Evolutionary conservation across 2,797 vertebrate genomes (phyloP).

Genomic region (Etheostoma perlongum): DNA sequence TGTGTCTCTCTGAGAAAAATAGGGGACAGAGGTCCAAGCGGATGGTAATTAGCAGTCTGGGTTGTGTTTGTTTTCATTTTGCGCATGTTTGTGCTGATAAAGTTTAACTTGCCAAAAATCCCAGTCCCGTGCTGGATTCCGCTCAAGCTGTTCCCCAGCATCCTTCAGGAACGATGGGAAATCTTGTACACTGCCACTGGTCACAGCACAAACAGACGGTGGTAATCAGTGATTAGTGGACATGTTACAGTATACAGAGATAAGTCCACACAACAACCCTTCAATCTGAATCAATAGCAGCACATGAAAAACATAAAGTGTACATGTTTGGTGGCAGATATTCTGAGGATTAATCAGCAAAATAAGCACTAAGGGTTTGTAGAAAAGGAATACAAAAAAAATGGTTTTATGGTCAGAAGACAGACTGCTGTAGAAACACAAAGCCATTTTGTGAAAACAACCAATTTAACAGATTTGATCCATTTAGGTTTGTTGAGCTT

Average conservation of each 20-base stretch:
- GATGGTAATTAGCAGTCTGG: constrained; percentile 86
- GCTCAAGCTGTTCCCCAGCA: constrained; percentile 84
- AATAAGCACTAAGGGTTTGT: constrained; percentile 23
- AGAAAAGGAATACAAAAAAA: background rate
- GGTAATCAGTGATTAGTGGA: constrained; percentile 83
- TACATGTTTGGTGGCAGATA: constrained; percentile 44
- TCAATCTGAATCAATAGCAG: constrained; percentile 64
- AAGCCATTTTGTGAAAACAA: constrained; percentile 40
- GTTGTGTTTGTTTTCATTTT: constrained; percentile 89
- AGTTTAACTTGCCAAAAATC: constrained; percentile 88
- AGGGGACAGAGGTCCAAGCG: constrained; percentile 82
- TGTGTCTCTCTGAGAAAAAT: constrained; percentile 74
- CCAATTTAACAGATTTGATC: constrained; percentile 56
- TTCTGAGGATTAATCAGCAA: constrained; percentile 32
- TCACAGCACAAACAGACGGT: constrained; percentile 80
- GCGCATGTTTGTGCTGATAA: constrained; percentile 87
- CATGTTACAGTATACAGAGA: constrained; percentile 80
- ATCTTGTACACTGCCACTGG: constrained; percentile 78
- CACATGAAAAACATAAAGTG: constrained; percentile 49
- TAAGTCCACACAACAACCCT: constrained; percentile 69
- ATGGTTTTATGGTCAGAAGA: constrained; percentile 9
- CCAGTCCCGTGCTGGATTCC: constrained; percentile 79
- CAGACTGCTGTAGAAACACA: constrained; percentile 22
- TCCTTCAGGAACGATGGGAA: constrained; percentile 84
- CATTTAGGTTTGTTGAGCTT: constrained; percentile 61